These are phyloP conservation scores for Promerops cafer DNA, from an alignment of 2,113 vertebrate species.

Conservation along the genomic window DNA sequence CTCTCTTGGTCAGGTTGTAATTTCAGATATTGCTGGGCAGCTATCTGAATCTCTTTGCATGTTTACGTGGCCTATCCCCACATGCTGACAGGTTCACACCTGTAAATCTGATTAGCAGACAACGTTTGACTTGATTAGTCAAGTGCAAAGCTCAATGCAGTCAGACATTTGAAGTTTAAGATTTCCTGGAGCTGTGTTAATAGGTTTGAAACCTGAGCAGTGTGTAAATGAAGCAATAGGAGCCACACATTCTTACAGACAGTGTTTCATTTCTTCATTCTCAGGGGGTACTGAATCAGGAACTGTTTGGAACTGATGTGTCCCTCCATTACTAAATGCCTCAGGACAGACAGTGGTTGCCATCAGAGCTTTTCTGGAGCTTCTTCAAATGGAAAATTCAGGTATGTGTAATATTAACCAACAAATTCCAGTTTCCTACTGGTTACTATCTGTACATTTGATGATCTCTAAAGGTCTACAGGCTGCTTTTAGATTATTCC, in stretches of 20 bases:
- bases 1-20: neutral
- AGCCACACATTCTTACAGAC: neutral
- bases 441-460: neutral
- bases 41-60: constrained; percentile 13
- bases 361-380: neutral
- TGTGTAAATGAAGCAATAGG: neutral
- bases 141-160: constrained; percentile 20
- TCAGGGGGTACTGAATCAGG: neutral
- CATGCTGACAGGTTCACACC: constrained; percentile 3
- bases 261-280: neutral
- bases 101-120: constrained; percentile 34
- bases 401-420: neutral
- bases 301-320: neutral
- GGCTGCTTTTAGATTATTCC: neutral
- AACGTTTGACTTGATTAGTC: constrained; percentile 42
- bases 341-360: neutral
- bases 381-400: neutral
- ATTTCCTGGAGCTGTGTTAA: constrained; percentile 45
- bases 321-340: neutral
- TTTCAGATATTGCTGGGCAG: constrained; percentile 23
- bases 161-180: constrained; percentile 14
- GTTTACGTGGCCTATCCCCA: neutral
- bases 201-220: neutral
- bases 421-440: neutral
- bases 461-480: neutral